Evolutionary conservation across 1,140 invertebrate genomes (phyloP), one percentile per base, ranked within the genome.

Genomic region (Drosophila lacertosa): DNA sequence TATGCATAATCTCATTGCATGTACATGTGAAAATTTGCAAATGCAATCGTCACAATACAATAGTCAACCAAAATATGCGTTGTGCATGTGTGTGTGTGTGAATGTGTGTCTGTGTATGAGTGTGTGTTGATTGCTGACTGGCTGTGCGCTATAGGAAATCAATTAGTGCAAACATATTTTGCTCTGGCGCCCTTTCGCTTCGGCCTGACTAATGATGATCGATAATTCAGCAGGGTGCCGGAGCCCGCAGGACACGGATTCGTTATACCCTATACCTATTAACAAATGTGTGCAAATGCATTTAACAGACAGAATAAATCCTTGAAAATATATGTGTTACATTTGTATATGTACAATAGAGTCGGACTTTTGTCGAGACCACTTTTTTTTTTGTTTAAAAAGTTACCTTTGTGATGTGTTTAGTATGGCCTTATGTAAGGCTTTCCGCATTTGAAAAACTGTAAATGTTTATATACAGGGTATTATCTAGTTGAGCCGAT

Each of bases 141-240:
- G 11, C 15, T 47, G 13, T 26, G 24, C 26, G 5, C 35, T 42
- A 57, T 71, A 55, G 77, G 47, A 76, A 84, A 86, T 86, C 77
- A 84, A 86, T 84, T 86, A 81, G 62, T 68, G 37, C 64, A 77
- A 77, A 81, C 74, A 75, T 75, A 72, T 83, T 78, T 76, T 70
- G 65, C 77, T 24, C 13, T 20, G 51, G 51, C 22, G 51, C 51
- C 51, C 63, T 66, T 66, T 65, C 54, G 77, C 58, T 65, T 64
- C 53, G 42, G 54, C 53, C 59, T 71, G 71, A 69, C 73, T 60
- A 55, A 78, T 74, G 77, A 58, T 69, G 72, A 70, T 77, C 82
- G 82, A 77, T 80, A 86, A 86, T 76, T 80, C 58, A 76, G 58
- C 44, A n/a, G 24, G 29, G 42, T 13, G 10, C 2, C 9, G 32